Evolutionary conservation across 2,888 invertebrate species (phyloP).

Genomic region (Cataglyphis rosenhaueri): DNA sequence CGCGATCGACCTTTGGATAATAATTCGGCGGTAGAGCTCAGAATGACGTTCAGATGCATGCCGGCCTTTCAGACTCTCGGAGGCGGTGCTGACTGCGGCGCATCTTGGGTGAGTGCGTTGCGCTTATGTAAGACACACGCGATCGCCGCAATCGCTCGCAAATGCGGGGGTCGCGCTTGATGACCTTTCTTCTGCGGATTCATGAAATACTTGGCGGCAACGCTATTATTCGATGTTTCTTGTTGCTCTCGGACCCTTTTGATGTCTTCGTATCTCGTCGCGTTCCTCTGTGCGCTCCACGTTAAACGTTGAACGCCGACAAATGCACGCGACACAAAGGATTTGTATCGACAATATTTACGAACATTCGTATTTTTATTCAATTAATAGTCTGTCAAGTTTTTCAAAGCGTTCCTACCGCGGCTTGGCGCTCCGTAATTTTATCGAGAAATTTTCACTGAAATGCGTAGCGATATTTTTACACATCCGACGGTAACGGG

Average conservation of each 20-base stretch:
- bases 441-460: conserved; percentile 47
- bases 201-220: conserved; percentile 3
- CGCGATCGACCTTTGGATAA: conserved; percentile 73
- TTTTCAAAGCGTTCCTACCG: conserved; percentile 52
- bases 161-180: not conserved
- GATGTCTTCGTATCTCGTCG: conserved; percentile 36
- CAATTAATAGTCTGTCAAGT: conserved; percentile 56
- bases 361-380: conserved; percentile 46
- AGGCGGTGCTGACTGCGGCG: conserved; percentile 88
- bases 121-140: conserved; percentile 53
- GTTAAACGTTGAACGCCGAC: conserved; percentile 24
- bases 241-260: conserved; percentile 10
- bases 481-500: conserved; percentile 33
- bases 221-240: conserved; percentile 2
- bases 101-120: conserved; percentile 89
- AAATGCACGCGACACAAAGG: conserved; percentile 48
- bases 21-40: conserved; percentile 79
- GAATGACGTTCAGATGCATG: conserved; percentile 90
- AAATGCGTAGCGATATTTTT: conserved; percentile 50
- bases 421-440: conserved; percentile 48
- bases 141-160: conserved; percentile 38
- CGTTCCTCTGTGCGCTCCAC: not conserved
- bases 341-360: conserved; percentile 45
- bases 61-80: conserved; percentile 89
- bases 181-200: conserved; percentile 32